These are phyloP conservation scores for Anolis apletophallus DNA, from an alignment of 2,797 vertebrate genomes.

Conservation along the genomic window DNA sequence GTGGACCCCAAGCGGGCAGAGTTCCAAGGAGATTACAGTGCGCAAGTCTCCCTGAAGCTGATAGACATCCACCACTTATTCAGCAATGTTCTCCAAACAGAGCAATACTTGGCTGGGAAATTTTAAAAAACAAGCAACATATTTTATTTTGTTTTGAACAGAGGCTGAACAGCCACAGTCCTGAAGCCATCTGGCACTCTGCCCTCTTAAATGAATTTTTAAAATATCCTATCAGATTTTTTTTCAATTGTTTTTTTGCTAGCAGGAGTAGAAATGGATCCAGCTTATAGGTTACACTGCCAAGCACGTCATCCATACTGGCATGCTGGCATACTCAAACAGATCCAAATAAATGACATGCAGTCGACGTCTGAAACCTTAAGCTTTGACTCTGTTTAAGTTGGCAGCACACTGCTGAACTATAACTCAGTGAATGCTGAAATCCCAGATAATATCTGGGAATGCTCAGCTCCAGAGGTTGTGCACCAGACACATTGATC, in stretches of 20 bases:
- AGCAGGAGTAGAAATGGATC: background rate
- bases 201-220: background rate
- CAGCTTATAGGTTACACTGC: background rate
- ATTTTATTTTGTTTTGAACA: background rate
- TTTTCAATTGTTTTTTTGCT: background rate
- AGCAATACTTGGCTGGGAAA: background rate
- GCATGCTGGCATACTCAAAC: background rate
- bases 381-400: conserved; percentile 3
- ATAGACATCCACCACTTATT: background rate
- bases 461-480: background rate
- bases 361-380: background rate
- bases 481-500: background rate
- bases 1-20: background rate
- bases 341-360: background rate
- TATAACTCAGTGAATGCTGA: background rate
- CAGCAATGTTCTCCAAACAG: background rate
- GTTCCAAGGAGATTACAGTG: background rate
- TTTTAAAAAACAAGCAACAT: background rate
- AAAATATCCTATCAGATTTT: background rate
- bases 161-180: background rate
- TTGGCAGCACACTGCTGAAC: background rate
- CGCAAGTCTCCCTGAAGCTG: background rate
- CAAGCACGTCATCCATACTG: background rate
- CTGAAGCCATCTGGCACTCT: background rate
- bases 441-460: background rate